Conservation (phyloP, 2,888 invertebrate genomes). For the Anagyrus pseudococci region DNA sequence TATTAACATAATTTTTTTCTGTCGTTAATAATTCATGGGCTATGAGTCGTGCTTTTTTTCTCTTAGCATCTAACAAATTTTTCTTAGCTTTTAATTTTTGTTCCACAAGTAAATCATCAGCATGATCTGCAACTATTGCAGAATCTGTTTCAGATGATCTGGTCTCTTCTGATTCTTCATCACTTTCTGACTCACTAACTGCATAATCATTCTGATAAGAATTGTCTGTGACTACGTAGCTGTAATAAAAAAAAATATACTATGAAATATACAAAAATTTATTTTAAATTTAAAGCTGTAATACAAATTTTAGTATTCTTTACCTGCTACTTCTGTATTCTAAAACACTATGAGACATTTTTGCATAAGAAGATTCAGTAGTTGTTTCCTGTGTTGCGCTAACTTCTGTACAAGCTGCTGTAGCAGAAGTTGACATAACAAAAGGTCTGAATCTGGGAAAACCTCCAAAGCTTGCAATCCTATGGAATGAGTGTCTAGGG, state of each 20-base stretch:
- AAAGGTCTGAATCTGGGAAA: constrained; percentile 58
- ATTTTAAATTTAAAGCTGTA: not conserved
- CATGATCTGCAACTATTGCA: constrained; percentile 45
- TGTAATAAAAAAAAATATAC: constrained; percentile 34
- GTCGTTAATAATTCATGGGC: constrained; percentile 69
- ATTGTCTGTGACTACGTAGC: constrained; percentile 54
- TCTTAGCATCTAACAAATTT: constrained; percentile 45
- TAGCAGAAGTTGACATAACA: constrained; percentile 54
- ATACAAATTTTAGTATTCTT: not conserved
- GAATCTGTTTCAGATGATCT: constrained; percentile 54
- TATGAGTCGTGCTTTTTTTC: constrained; percentile 53
- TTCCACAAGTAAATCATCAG: constrained; percentile 44
- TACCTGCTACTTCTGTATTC: constrained; percentile 59
- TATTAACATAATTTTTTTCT: constrained; percentile 68
- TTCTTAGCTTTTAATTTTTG: constrained; percentile 42
- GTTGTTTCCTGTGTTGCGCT: constrained; percentile 49
- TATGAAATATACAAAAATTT: constrained; percentile 6
- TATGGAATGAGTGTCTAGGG: constrained; percentile 54
- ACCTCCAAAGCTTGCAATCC: constrained; percentile 55
- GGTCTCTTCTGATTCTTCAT: constrained; percentile 60
- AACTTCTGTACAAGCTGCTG: constrained; percentile 46
- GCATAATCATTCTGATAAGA: constrained; percentile 56
- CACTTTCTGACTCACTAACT: constrained; percentile 63
- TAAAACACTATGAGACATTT: constrained; percentile 56
- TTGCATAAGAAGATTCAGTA: constrained; percentile 51